phyloP scores from a whole-genome alignment of 2,888 invertebrate species.

The Chrysodeixis includens region DNA sequence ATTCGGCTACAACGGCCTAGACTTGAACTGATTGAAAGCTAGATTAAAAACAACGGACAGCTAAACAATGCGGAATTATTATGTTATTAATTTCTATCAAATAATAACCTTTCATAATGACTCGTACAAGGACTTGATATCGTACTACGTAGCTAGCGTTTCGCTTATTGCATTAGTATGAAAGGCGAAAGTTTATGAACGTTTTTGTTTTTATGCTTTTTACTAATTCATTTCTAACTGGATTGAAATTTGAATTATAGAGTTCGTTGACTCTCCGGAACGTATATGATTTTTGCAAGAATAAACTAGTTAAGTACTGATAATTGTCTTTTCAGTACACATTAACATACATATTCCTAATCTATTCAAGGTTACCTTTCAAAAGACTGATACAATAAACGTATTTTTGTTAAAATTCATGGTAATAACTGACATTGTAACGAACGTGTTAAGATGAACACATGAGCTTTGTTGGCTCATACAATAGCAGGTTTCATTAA shows the following conservation, averaged over 20 bases:
- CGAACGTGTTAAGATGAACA: constrained; percentile 13
- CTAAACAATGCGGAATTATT: not conserved
- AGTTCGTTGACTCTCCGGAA: no score
- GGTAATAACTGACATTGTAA: constrained; percentile 29
- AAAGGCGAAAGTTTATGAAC: no score
- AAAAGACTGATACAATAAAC: constrained; percentile 15
- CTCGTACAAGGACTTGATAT: not conserved
- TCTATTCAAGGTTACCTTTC: constrained; percentile 6
- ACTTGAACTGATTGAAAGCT: constrained; percentile 40
- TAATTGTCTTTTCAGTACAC: not conserved
- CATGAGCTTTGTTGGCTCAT: not conserved
- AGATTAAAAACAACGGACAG: constrained; percentile 13
- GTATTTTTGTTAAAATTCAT: constrained; percentile 20
- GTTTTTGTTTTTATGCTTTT: no score
- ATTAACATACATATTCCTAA: constrained; percentile 6
- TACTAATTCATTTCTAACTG: no score
- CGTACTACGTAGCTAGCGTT: not conserved
- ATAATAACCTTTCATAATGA: not conserved
- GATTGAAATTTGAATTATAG: no score
- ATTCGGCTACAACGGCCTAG: constrained; percentile 8
- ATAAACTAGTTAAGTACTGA: no score
- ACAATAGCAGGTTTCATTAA: not conserved
- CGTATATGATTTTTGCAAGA: no score
- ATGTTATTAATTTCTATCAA: not conserved
- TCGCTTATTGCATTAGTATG: not conserved